Evolutionary conservation across 2,113 vertebrate species (phyloP).

Genomic region (Dolichotis patagonum): DNA sequence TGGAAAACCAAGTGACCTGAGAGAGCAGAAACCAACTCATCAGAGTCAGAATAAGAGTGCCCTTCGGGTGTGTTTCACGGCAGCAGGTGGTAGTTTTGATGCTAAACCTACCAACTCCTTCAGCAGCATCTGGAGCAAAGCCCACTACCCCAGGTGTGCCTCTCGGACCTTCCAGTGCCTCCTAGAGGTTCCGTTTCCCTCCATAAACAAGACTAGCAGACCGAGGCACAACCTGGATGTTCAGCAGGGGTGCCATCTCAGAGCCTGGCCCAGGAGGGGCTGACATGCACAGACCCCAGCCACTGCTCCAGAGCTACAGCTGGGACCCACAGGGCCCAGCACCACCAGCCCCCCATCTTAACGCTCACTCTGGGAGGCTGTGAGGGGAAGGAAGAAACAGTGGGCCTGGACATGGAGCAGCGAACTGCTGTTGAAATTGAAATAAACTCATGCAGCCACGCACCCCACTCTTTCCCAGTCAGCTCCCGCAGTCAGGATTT

Average conservation of each 20-base stretch:
- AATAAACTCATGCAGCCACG: not conserved
- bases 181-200: not conserved
- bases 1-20: not conserved
- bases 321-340: not conserved
- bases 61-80: not conserved
- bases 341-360: no score
- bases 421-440: not conserved
- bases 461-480: not conserved
- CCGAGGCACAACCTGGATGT: accelerated
- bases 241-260: not conserved
- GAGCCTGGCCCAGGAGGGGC: not conserved
- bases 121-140: not conserved
- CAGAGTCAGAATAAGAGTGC: not conserved
- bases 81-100: not conserved
- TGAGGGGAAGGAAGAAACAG: not conserved
- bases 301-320: accelerated
- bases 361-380: not conserved
- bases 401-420: not conserved
- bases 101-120: not conserved
- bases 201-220: not conserved
- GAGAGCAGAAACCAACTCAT: not conserved
- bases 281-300: not conserved
- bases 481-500: conserved; percentile 75
- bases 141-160: not conserved
- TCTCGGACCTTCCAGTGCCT: not conserved